phyloP scores from a whole-genome alignment of 1,140 invertebrate genomes.

The Drosophila fuyamai region DNA sequence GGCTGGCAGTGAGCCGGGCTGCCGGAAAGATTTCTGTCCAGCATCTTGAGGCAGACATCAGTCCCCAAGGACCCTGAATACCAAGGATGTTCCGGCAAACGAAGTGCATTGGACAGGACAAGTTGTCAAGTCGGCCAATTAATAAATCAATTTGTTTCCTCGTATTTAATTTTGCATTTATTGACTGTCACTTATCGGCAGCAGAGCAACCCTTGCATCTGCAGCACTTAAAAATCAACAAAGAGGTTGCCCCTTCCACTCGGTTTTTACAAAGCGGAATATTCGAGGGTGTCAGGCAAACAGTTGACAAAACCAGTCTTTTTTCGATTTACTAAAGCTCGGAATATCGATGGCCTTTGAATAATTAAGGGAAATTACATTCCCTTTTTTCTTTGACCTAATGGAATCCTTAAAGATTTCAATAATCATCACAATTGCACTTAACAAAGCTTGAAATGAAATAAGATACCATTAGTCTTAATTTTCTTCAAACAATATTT shows the following conservation, averaged over 20 bases:
- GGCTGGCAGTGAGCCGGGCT: conserved; percentile 1
- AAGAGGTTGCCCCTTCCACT: background rate
- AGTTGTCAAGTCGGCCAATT: conserved; percentile 72
- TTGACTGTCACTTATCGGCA: conserved; percentile 56
- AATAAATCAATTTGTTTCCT: conserved; percentile 73
- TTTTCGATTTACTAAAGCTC: too few species aligned
- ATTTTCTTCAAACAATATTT: too few species aligned
- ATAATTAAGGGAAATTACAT: too few species aligned
- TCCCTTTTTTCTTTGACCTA: too few species aligned
- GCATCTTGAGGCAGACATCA: conserved; percentile 28
- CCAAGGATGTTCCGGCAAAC: background rate
- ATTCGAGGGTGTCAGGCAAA: background rate
- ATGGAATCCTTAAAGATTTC: too few species aligned
- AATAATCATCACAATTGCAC: too few species aligned
- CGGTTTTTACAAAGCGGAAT: background rate
- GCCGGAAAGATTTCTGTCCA: conserved; percentile 11
- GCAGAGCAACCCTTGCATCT: conserved; percentile 20
- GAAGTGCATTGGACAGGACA: conserved; percentile 40
- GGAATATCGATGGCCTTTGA: too few species aligned
- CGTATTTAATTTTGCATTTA: conserved; percentile 68
- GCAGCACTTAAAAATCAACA: conserved; percentile 47
- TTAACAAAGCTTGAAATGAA: too few species aligned
- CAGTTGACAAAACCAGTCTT: background rate
- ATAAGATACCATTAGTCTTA: too few species aligned
- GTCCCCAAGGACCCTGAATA: conserved; percentile 7